phyloP scores from a whole-genome alignment of 2,797 vertebrate species.

The Melanotaenia boesemani region DNA sequence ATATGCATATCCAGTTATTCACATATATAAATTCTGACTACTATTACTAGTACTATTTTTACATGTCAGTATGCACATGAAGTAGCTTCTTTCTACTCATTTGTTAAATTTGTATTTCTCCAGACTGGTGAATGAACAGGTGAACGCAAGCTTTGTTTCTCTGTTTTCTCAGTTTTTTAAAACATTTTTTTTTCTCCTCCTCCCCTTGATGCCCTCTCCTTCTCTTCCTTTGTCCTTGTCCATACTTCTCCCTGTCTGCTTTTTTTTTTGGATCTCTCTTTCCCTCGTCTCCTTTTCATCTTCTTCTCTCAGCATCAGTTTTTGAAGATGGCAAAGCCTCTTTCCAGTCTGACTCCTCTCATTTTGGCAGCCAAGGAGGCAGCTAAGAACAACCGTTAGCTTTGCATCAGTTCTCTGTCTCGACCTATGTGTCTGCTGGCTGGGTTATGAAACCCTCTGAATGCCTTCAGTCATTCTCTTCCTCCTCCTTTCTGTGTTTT shows the following conservation, averaged over 20 bases:
- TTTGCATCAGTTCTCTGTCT: conserved; percentile 10
- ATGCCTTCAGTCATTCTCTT: neutral
- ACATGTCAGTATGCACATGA: too few species aligned
- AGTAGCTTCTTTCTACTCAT: too few species aligned
- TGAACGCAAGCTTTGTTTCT: too few species aligned
- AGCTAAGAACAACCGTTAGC: conserved; percentile 92
- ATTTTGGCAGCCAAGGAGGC: conserved; percentile 96
- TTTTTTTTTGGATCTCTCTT: neutral
- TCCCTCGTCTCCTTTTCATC: neutral
- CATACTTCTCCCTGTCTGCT: too few species aligned
- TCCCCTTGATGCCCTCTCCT: neutral
- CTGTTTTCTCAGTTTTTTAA: neutral
- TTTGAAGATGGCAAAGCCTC: conserved; percentile 95
- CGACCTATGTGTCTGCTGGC: conserved; percentile 12
- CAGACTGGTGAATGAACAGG: too few species aligned
- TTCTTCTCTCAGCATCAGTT: conserved; percentile 89
- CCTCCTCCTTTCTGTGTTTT: conserved; percentile 19
- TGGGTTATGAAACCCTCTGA: neutral
- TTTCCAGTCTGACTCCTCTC: conserved; percentile 95
- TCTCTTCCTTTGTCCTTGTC: too few species aligned
- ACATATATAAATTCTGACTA: too few species aligned
- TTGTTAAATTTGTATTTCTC: too few species aligned
- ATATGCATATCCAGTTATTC: too few species aligned
- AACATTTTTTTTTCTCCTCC: conserved; percentile 9
- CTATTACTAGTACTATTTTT: too few species aligned